Evolutionary conservation across 2,113 vertebrate species (phyloP).

Genomic region (Campylomormyrus numenius): DNA sequence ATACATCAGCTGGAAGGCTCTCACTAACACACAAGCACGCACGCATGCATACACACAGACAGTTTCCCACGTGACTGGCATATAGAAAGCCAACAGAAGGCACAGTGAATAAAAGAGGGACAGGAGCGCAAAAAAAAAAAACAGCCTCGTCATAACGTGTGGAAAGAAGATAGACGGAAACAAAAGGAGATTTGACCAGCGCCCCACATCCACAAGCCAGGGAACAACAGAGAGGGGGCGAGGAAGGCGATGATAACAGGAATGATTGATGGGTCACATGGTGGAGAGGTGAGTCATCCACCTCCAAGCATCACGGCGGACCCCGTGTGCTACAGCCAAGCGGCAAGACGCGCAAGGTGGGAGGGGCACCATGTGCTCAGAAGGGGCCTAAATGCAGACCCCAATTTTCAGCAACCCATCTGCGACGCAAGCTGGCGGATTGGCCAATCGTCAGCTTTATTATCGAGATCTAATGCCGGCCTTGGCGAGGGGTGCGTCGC

Average conservation of each 20-base stretch:
- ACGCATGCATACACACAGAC: neutral
- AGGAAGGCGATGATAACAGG: slow-evolving; percentile 42
- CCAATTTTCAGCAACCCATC: neutral
- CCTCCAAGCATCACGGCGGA: slow-evolving; percentile 32
- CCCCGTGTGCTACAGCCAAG: neutral
- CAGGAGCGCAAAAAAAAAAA: slow-evolving; percentile 18
- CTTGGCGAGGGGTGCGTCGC: neutral
- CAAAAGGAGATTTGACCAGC: neutral
- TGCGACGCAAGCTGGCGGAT: neutral
- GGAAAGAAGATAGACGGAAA: slow-evolving; percentile 22
- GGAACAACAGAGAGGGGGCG: neutral
- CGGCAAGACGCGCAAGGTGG: neutral
- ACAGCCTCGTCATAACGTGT: neutral
- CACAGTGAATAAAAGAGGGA: slow-evolving; percentile 7
- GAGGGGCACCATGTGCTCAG: neutral
- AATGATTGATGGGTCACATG: slow-evolving; percentile 75
- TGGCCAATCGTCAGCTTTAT: neutral
- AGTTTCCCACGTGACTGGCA: neutral
- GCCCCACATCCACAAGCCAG: neutral
- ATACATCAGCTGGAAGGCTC: slow-evolving; percentile 4
- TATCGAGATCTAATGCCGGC: neutral
- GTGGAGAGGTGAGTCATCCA: slow-evolving; percentile 71
- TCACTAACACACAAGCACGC: neutral
- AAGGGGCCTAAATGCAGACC: neutral
- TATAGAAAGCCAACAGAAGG: slow-evolving; percentile 11